Percentiles rank a stretch among this genome's conserved stretches.
Evolutionary conservation across 2,113 vertebrate genomes (phyloP).

Genomic region (Atrichornis clamosus): DNA sequence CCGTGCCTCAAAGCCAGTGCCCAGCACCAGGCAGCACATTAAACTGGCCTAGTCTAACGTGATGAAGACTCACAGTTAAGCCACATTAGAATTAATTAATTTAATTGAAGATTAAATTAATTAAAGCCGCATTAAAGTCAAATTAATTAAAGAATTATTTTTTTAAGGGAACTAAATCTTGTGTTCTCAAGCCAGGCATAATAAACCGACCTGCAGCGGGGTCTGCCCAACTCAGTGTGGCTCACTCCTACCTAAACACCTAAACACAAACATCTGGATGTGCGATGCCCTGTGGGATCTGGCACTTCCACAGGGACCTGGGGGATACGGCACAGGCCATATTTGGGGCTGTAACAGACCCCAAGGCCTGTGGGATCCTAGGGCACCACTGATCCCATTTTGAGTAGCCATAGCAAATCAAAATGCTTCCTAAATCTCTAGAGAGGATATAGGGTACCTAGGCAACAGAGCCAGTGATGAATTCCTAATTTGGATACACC

Average conservation of each 20-base stretch:
- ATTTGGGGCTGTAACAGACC: background rate
- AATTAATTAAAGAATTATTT: background rate
- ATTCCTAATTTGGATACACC: background rate
- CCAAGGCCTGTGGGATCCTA: background rate
- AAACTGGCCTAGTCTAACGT: background rate
- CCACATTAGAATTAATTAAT: background rate
- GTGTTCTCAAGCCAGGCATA: background rate
- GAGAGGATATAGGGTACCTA: background rate
- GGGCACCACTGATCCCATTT: background rate
- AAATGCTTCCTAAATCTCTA: background rate
- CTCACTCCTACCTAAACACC: background rate
- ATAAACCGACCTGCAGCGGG: background rate
- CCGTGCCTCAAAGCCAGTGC: background rate
- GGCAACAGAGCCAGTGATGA: background rate
- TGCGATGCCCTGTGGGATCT: background rate
- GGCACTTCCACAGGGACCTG: background rate
- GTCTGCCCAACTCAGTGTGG: background rate
- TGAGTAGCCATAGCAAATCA: background rate
- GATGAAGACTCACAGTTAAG: background rate
- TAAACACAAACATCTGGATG: background rate
- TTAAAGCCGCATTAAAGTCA: background rate
- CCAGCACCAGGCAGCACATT: background rate
- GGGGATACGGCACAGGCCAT: fast-evolving
- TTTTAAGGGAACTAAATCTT: background rate
- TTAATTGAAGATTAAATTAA: background rate